Conservation (phyloP, 2,113 vertebrate species). For the Phylloscopus whistleri region DNA sequence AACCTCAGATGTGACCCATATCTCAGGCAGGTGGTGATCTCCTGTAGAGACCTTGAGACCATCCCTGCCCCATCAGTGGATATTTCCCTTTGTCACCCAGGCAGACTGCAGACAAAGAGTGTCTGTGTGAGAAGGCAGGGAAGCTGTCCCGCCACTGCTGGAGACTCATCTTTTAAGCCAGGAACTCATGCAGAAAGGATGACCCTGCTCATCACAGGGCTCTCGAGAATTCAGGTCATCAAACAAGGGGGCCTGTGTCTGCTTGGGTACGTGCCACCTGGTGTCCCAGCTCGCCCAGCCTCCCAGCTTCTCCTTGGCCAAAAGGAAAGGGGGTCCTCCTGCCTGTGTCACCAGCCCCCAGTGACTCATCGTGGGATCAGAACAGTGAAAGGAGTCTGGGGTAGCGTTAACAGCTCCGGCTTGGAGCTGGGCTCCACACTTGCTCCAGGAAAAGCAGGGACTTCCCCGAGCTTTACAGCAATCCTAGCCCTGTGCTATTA, state of each 20-base stretch:
- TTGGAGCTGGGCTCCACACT: background rate
- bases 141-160: background rate
- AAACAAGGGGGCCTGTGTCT: slow-evolving; percentile 45
- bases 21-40: background rate
- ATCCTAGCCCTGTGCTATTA: background rate
- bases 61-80: background rate
- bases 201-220: slow-evolving; percentile 7
- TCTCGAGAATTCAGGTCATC: slow-evolving; percentile 40
- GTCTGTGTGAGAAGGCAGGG: background rate
- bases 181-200: slow-evolving; percentile 54
- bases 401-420: background rate
- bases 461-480: background rate
- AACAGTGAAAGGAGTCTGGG: background rate
- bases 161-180: slow-evolving; percentile 18
- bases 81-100: slow-evolving; percentile 31
- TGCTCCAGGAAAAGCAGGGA: background rate
- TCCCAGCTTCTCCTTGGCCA: fast-evolving
- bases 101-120: slow-evolving; percentile 15
- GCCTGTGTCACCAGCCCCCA: background rate
- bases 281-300: background rate
- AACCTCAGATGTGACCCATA: background rate
- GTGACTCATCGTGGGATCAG: background rate
- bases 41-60: background rate
- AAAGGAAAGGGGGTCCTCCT: background rate
- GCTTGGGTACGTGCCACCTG: background rate